Evolutionary conservation across 1,140 invertebrate species (phyloP), one percentile per base, ranked within the genome.

Genomic region (Drosophila malerkotliana): DNA sequence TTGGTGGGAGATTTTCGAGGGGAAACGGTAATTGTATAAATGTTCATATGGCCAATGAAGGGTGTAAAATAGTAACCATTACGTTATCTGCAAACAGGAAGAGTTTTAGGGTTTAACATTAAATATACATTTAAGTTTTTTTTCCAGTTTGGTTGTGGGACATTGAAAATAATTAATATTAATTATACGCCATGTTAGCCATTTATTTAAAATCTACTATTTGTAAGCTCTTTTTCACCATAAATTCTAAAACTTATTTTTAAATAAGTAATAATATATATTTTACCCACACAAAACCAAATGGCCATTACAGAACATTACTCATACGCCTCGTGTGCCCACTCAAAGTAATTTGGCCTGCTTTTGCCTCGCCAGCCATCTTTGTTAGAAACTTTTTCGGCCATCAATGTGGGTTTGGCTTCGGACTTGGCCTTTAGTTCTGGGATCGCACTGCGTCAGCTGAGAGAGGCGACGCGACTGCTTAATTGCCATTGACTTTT

Each of bases 401-500:
- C 69, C 71, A 74, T 63, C 66, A 39, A 69, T 68, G 66, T 68
- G 66, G 66, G 66, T 69, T 69, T 69, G 49, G 47, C 62, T 68
- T 37, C 21, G 28, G 59, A 64, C 51, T 55, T 68, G 66, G 66
- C 66, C 44, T 12, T 12, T 51, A 30, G 18, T 47, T 14, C 18
- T 10, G 53, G 58, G 37, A 67, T 71, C 56, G 77, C 73, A 79
- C 59, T 80, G 77, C 77, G 77, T 47, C 75, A 28, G 26, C 26
- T 28, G 26, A 1, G 26, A 28, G 26, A 28, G 26, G 66, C 60
- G 21, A 51, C 51, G 48, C 54, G 60, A 48, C 77, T 77, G 68
- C 78, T 81, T 81, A 81, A 81, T 81, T 81, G 78, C 78, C 78
- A 81, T 81, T 81, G 78, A 81, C 78, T 81, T 81, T 81, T 81